Conservation (phyloP, 2,113 vertebrate species). For the Coryphaenoides rupestris region DNA sequence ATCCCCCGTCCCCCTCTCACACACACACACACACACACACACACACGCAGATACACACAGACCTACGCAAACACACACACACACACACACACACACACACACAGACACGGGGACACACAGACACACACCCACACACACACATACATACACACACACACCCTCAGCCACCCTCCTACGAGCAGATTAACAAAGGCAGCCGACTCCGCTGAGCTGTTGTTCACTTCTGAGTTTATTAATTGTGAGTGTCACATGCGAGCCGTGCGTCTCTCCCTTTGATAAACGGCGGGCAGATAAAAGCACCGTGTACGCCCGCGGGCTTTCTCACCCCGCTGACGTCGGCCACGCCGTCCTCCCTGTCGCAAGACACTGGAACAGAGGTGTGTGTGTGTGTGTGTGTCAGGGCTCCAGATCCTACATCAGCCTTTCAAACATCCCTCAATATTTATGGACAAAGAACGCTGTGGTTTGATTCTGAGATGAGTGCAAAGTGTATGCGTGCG, state of each 20-base stretch:
- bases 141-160: no score
- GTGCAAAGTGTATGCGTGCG: neutral
- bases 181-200: slow-evolving; percentile 9
- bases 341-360: no score
- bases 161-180: slow-evolving; percentile 9
- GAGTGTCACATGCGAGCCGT: slow-evolving; percentile 5
- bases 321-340: neutral
- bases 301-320: neutral
- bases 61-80: no score
- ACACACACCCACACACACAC: no score
- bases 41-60: slow-evolving; percentile 23
- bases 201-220: neutral
- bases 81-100: no score
- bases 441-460: neutral
- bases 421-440: neutral
- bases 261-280: neutral
- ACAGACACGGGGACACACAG: no score
- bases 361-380: no score
- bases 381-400: neutral
- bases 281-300: neutral
- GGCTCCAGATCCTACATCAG: neutral
- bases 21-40: no score
- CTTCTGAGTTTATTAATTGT: slow-evolving; percentile 5
- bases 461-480: neutral
- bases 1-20: slow-evolving; percentile 22